Evolutionary conservation across 1,140 invertebrate genomes (phyloP).

Genomic region (Tribolium madens): DNA sequence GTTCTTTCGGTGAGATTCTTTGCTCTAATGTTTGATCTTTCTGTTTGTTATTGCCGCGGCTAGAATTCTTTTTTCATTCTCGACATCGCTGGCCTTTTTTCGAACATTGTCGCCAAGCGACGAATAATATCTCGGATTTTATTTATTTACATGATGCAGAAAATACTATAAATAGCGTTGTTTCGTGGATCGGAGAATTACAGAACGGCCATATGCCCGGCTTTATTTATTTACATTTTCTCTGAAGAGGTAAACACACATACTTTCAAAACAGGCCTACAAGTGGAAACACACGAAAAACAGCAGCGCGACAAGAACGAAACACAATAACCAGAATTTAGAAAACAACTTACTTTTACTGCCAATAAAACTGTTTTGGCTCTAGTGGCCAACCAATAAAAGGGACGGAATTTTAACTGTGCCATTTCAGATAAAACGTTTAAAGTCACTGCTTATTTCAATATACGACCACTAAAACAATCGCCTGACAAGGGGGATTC

Average conservation of each 20-base stretch:
- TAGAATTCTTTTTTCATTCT: constrained; percentile 41
- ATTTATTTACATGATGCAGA: constrained; percentile 30
- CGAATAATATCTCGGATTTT: constrained; percentile 10
- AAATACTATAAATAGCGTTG: constrained; percentile 14
- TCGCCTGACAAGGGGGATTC: neutral
- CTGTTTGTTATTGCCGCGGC: constrained; percentile 45
- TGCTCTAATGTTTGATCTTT: constrained; percentile 41
- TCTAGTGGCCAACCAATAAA: constrained; percentile 42
- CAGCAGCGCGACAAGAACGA: neutral
- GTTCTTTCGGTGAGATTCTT: constrained; percentile 44
- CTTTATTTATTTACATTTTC: constrained; percentile 30
- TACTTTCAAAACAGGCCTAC: neutral
- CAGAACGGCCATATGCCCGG: constrained; percentile 20
- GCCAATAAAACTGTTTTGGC: constrained; percentile 44
- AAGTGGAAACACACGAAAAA: constrained; percentile 28
- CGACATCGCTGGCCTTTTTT: constrained; percentile 35
- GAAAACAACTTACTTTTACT: constrained; percentile 40
- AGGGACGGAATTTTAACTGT: constrained; percentile 42
- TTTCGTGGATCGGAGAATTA: constrained; percentile 13
- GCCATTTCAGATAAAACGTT: constrained; percentile 14
- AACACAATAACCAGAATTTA: constrained; percentile 26
- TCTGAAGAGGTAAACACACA: constrained; percentile 31
- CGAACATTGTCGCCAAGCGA: neutral
- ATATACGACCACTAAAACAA: constrained; percentile 8
- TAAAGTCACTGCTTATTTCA: constrained; percentile 11